Base-by-base conservation (phyloP, 1,140 invertebrate species). In the Sitophilus oryzae region DNA sequence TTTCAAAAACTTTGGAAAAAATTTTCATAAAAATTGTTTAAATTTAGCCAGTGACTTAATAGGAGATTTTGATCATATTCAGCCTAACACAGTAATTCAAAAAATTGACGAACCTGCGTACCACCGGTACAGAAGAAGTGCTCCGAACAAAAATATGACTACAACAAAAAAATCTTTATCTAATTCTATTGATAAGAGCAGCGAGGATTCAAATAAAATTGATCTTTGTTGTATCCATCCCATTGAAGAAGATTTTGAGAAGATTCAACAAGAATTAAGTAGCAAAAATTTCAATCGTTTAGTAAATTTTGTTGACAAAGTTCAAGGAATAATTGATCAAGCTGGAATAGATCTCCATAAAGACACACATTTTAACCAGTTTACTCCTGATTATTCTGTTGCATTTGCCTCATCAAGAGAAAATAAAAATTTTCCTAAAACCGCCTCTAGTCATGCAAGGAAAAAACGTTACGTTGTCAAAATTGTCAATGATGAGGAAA, bases 391-490 rank as follows among this genome's bases (percentile, higher is more conserved):
- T 9, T 52, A 34, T 10, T 20, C 19, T 5, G 8, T 20, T 10
- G 43, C 11, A 8, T 37, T 48, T 21, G 1, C 25, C 5, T 51
- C n/a, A 5, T 54, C 44, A 18, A 11, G 22, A 25, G 40, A 34
- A 41, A 34, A 8, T 10, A 14, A 16, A 47, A 58, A 58, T 55
- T 53, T 57, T 58, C 60, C 18, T 4, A 16, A 57, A 5, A 42
- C 19, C 18, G 22, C 35, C 3, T 30, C 36, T 6, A 34, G 47
- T 4, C 46, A 52, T 20, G 35, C 49, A 21, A 42, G 63, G 36
- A 56, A 62, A 19, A 64, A 64, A 50, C 44, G 63, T 6, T 64
- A 62, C 40, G 53, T 64, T 2, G 6, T 64, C n/a, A 60, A 62
- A 19, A 46, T 60, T 23, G 63, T 64, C 4, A 51, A 64, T 47